Base-by-base conservation (phyloP, 2,888 invertebrate genomes). In the Drosophila acutilabella region DNA sequence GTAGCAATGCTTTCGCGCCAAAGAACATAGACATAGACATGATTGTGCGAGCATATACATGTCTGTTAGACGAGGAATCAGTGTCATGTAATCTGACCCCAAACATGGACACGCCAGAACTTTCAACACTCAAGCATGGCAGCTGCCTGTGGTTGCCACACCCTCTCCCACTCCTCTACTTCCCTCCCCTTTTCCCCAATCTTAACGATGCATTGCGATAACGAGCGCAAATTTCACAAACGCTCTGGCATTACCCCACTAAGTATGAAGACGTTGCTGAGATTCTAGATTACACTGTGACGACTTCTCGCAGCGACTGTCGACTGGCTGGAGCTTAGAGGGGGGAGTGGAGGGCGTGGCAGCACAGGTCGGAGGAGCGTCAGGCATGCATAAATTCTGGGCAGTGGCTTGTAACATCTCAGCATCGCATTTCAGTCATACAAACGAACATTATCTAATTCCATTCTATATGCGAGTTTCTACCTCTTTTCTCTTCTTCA, bases 71-170 rank as follows among this genome's bases (percentile, higher is more conserved):
- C 70, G 77, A 62, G 62, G 81, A 88, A 83, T 83, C 88, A 88
- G 83, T 83, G 88, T 86, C 83, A 83, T 86, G 83, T 88, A 83
- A 83, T 83, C 83, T 83, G 83, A 83, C 83, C 83, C 80, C 83
- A 86, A 88, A 88, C 83, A 88, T 83, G 83, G 83, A 83, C 83
- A 83, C 86, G 83, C 88, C 88, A 83, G 86, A 88, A 80, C 86
- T 83, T 83, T 83, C 83, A 83, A 88, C 83, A 88, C 83, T 86
- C 86, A 57, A 70, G 62, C 80, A 85, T 51, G 68, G 40, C 52
- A 45, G 57, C 61, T 68, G 41, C 3, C 30, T 61, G 58, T 14
- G 33, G 41, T 36, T 59, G 36, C 26, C 13, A 18, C 41, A 18
- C 51, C 48, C 53, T 4, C 40, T 5, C 38, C 10, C 18, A 23